phyloP scores from a whole-genome alignment of 2,113 vertebrate species.

The Microcebus griseorufus region DNA sequence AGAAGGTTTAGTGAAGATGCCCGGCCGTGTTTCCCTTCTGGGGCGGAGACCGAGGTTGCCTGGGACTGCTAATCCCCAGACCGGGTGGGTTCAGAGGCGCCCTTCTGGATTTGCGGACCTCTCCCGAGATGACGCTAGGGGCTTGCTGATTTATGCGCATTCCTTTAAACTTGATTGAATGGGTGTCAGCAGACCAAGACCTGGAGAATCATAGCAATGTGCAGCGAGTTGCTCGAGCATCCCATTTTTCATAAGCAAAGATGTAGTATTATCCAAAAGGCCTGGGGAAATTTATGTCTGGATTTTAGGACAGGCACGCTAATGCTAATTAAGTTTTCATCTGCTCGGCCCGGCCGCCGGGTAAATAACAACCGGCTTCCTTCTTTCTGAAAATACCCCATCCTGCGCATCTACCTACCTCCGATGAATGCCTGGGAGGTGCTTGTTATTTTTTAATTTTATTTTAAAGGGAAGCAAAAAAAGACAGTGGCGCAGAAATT shows the following conservation, averaged over 20 bases:
- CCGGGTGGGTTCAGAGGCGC: slow-evolving; percentile 34
- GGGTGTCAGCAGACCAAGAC: slow-evolving; percentile 68
- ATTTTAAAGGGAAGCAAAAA: slow-evolving; percentile 3
- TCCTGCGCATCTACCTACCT: not conserved
- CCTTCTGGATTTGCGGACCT: slow-evolving; percentile 41
- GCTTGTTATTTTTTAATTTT: slow-evolving; percentile 45
- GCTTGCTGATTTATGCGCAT: slow-evolving; percentile 73
- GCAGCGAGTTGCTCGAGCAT: slow-evolving; percentile 20
- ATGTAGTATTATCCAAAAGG: slow-evolving; percentile 47
- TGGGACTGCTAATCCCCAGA: not conserved
- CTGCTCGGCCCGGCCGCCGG: not conserved
- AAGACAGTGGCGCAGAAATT: not conserved
- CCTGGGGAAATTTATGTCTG: slow-evolving; percentile 61
- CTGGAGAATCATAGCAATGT: slow-evolving; percentile 65
- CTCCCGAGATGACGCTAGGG: not conserved
- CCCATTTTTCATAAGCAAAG: slow-evolving; percentile 73
- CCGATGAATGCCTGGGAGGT: not conserved
- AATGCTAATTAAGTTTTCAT: slow-evolving; percentile 70
- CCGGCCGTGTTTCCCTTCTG: not conserved
- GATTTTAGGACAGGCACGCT: slow-evolving; percentile 52
- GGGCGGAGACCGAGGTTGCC: not conserved
- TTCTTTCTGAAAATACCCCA: not conserved
- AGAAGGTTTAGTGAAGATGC: not conserved
- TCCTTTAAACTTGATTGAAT: slow-evolving; percentile 77
- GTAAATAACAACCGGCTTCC: slow-evolving; percentile 35